These are phyloP conservation scores for Archilochus colubris DNA, from an alignment of 2,113 vertebrate species.

Conservation along the genomic window DNA sequence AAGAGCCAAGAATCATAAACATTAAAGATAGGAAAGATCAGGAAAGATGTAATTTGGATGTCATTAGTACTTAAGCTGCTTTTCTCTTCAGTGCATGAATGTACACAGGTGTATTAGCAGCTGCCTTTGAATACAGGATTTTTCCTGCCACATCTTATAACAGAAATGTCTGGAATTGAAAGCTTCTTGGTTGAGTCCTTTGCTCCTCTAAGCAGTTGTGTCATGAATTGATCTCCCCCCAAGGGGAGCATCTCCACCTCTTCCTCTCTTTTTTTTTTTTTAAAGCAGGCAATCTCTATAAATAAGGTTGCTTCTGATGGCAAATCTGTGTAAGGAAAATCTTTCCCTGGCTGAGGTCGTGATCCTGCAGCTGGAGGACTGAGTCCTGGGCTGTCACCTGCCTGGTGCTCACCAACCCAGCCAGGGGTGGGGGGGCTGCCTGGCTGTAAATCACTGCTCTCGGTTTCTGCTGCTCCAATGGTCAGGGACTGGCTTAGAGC, in stretches of 20 bases:
- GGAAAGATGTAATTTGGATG: slow-evolving; percentile 27
- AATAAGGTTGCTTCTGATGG: fast-evolving
- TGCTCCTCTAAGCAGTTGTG: neutral
- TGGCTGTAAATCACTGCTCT: fast-evolving
- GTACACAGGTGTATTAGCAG: slow-evolving; percentile 4
- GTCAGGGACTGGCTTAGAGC: neutral
- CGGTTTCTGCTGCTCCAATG: neutral
- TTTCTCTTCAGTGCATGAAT: neutral
- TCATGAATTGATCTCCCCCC: neutral
- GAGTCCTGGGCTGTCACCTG: fast-evolving
- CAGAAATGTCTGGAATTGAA: neutral
- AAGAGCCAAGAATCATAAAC: neutral
- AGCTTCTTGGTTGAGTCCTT: neutral
- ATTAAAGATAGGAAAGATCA: neutral
- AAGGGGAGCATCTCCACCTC: neutral
- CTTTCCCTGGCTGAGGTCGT: neutral
- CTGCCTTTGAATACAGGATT: neutral
- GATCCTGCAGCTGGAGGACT: too few species aligned
- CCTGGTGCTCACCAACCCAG: fast-evolving
- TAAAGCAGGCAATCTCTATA: neutral
- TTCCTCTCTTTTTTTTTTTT: neutral
- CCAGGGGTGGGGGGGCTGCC: neutral
- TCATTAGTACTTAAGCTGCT: slow-evolving; percentile 13
- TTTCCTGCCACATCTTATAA: neutral
- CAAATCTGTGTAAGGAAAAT: neutral